These are phyloP conservation scores for Empidonax traillii DNA, from an alignment of 2,113 vertebrate species.

Conservation along the genomic window DNA sequence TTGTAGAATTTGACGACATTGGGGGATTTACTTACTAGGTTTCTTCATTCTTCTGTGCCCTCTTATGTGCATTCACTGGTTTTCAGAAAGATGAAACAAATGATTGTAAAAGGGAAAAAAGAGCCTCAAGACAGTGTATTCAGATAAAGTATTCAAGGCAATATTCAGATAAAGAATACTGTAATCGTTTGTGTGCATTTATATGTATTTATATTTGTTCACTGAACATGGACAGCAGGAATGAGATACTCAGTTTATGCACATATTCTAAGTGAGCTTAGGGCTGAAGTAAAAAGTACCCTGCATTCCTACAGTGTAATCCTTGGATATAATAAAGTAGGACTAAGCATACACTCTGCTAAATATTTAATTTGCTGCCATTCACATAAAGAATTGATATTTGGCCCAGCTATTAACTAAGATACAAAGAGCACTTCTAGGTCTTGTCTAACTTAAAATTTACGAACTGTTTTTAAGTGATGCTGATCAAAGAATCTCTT, in stretches of 20 bases:
- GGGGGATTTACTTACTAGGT: neutral
- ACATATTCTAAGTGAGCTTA: neutral
- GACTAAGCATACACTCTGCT: neutral
- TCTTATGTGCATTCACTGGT: neutral
- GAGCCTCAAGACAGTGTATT: neutral
- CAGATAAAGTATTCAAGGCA: neutral
- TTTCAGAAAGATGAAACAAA: neutral
- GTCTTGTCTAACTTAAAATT: neutral
- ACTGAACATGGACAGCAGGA: neutral
- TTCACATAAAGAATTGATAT: neutral
- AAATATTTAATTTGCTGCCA: neutral
- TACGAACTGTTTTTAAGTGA: neutral
- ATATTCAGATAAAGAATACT: neutral
- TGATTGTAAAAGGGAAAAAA: neutral
- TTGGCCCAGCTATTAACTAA: neutral
- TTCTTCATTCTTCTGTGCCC: neutral
- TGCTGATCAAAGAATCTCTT: neutral
- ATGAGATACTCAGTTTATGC: neutral
- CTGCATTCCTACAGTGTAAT: neutral
- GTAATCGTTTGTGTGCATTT: neutral
- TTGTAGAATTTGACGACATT: neutral
- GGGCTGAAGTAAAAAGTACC: neutral
- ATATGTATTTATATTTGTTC: neutral
- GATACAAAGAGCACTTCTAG: neutral
- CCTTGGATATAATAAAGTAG: neutral